These are phyloP conservation scores for Eufriesea mexicana DNA, from an alignment of 1,140 invertebrate genomes.

Conservation along the genomic window DNA sequence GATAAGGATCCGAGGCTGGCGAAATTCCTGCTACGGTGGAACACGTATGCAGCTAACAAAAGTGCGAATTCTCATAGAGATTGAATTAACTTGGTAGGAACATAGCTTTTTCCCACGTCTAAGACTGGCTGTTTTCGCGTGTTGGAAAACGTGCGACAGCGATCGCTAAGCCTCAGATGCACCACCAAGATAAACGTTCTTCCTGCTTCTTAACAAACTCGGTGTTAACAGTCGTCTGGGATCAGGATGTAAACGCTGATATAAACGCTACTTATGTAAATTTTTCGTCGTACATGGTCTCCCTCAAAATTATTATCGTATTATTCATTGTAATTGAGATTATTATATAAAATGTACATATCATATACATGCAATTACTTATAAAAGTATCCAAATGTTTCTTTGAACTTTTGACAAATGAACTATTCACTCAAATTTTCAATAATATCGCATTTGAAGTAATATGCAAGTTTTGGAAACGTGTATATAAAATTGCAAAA, in stretches of 20 bases:
- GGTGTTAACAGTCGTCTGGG: neutral
- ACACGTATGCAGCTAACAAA: conserved; percentile 42
- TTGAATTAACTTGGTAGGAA: conserved; percentile 40
- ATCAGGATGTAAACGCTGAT: conserved; percentile 34
- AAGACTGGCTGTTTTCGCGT: conserved; percentile 38
- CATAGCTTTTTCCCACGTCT: conserved; percentile 56
- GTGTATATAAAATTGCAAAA: no score
- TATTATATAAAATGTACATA: no score
- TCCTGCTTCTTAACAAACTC: conserved; percentile 41
- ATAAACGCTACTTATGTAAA: conserved; percentile 30
- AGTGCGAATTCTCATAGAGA: conserved; percentile 59
- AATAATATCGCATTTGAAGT: no score
- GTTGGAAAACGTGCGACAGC: conserved; percentile 54
- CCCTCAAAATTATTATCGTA: neutral
- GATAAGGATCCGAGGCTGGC: conserved; percentile 41
- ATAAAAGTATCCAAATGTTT: no score
- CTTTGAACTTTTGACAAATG: no score
- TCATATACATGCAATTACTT: no score
- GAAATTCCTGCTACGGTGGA: conserved; percentile 16
- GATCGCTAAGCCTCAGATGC: conserved; percentile 32
- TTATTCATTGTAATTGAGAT: no score
- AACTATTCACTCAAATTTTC: no score
- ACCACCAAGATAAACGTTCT: conserved; percentile 27
- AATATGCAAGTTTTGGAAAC: no score
- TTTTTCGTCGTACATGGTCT: neutral